phyloP scores from a whole-genome alignment of 2,113 vertebrate species.

The Corythaixoides concolor region DNA sequence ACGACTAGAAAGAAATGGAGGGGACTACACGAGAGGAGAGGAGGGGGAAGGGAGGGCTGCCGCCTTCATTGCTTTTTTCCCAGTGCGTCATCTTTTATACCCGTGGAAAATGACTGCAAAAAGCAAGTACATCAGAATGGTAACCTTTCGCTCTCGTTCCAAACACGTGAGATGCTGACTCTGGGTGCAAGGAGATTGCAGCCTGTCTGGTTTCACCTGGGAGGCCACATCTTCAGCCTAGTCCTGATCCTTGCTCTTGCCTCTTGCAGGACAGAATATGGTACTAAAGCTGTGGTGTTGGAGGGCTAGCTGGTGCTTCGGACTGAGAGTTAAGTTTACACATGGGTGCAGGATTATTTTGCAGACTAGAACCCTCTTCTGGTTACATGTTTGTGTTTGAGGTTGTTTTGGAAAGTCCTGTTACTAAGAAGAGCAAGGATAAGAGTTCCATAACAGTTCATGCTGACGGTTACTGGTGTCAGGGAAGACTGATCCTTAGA shows the following conservation, averaged over 20 bases:
- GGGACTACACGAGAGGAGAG: background rate
- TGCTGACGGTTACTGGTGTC: background rate
- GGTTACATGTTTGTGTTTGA: background rate
- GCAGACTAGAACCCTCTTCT: background rate
- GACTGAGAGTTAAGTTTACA: background rate
- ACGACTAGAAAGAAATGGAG: background rate
- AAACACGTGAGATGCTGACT: background rate
- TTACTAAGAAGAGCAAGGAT: background rate
- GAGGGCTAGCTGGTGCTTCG: background rate
- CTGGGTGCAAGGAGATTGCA: background rate
- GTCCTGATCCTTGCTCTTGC: background rate
- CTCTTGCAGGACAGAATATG: background rate
- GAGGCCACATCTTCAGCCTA: background rate
- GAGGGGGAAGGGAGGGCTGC: background rate
- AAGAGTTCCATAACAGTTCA: background rate
- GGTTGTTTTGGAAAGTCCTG: background rate
- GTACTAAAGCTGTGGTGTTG: background rate
- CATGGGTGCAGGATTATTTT: background rate
- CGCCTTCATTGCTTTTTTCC: background rate
- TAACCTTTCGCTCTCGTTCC: background rate
- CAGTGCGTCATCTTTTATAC: background rate
- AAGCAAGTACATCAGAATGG: background rate
- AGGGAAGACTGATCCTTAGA: background rate
- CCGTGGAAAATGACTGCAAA: background rate
- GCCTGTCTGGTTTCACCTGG: background rate